Percentiles rank a stretch among this genome's conserved stretches.
Evolutionary conservation across 2,888 invertebrate genomes (phyloP).

Genomic region (Lucinisca nassula): DNA sequence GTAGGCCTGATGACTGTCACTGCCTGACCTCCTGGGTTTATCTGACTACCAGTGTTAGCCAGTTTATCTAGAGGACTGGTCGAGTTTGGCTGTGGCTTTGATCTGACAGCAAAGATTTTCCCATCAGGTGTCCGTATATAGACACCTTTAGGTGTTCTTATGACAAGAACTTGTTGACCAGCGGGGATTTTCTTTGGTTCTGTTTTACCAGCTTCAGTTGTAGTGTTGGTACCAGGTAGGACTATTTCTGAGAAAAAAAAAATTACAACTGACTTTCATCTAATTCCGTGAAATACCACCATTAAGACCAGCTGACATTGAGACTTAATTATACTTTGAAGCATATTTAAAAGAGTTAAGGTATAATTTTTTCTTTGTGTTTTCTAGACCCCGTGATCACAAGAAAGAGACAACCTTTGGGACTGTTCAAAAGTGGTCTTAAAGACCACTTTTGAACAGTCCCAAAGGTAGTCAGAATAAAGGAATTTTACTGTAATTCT

Average conservation of each 20-base stretch:
- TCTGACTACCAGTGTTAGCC: conserved; percentile 62
- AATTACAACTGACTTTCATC: not conserved
- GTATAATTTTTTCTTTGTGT: no score
- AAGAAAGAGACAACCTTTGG: no score
- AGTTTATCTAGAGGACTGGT: conserved; percentile 61
- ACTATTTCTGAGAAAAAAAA: conserved; percentile 84
- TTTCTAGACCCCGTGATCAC: no score
- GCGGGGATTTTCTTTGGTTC: conserved; percentile 94
- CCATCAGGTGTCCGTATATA: conserved; percentile 98
- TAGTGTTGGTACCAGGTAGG: conserved; percentile 94
- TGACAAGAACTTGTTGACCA: conserved; percentile 97
- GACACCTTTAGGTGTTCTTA: conserved; percentile 98
- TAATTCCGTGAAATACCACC: no score
- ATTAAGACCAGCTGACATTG: no score
- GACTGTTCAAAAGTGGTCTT: no score
- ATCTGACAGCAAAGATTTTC: conserved; percentile 95
- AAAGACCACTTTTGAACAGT: no score
- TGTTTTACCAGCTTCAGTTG: conserved; percentile 90
- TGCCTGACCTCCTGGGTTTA: conserved; percentile 54
- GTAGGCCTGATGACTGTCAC: conserved; percentile 64
- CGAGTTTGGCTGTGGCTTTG: conserved; percentile 74
- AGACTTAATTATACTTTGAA: no score
- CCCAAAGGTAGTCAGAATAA: no score
- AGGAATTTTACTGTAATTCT: no score
- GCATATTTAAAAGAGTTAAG: no score